Percentiles rank a stretch among this genome's conserved stretches.
These are phyloP conservation scores for Octodonta nipae DNA, from an alignment of 2,888 invertebrate genomes.

Conservation along the genomic window DNA sequence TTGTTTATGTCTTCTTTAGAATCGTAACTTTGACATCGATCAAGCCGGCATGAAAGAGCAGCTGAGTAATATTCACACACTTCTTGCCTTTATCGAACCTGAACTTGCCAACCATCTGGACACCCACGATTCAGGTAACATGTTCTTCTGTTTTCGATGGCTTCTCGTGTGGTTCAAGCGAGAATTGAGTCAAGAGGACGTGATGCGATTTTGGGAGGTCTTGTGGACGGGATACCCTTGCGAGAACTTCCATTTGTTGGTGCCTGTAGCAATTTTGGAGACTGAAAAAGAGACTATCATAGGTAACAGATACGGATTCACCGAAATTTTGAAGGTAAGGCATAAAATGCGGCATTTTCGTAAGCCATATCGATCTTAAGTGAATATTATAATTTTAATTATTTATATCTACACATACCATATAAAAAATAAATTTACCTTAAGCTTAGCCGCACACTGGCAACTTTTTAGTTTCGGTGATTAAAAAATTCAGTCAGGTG, in stretches of 20 bases:
- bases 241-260: slow-evolving; percentile 85
- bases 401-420: too few species aligned
- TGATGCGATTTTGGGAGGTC: slow-evolving; percentile 89
- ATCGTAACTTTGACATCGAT: slow-evolving; percentile 87
- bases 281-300: slow-evolving; percentile 78
- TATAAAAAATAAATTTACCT: too few species aligned
- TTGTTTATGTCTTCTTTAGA: slow-evolving; percentile 14
- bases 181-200: slow-evolving; percentile 76
- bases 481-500: too few species aligned
- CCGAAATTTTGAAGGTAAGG: slow-evolving; percentile 81
- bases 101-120: slow-evolving; percentile 75
- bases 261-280: slow-evolving; percentile 86
- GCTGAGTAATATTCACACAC: slow-evolving; percentile 66
- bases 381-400: too few species aligned
- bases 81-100: slow-evolving; percentile 72
- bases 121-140: slow-evolving; percentile 79
- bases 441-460: too few species aligned
- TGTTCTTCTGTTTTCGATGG: slow-evolving; percentile 96
- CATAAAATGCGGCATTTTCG: too few species aligned
- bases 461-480: too few species aligned
- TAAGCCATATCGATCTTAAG: too few species aligned
- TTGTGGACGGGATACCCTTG: slow-evolving; percentile 92
- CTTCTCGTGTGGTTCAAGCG: slow-evolving; percentile 65
- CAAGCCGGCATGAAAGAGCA: slow-evolving; percentile 94
- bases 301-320: slow-evolving; percentile 83